These are phyloP conservation scores for Anniella stebbinsi DNA, from an alignment of 2,797 vertebrate species.

Conservation along the genomic window DNA sequence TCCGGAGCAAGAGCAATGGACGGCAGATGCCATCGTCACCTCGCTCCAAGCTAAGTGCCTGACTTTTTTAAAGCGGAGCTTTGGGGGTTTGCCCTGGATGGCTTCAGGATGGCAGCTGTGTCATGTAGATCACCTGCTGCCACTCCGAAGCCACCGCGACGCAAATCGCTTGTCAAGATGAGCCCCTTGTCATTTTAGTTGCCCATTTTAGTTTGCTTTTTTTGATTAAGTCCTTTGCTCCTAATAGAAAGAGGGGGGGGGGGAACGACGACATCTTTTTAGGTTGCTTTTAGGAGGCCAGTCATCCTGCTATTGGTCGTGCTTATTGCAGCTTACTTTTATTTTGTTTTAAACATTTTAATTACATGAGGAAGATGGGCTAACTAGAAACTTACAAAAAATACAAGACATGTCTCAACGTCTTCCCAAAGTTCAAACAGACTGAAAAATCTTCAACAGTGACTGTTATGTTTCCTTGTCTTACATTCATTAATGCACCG, in stretches of 20 bases:
- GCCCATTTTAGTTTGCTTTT: too few relatives aligned
- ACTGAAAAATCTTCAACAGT: background rate
- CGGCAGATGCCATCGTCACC: too few relatives aligned
- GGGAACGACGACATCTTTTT: background rate
- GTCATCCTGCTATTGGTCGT: background rate
- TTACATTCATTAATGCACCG: background rate
- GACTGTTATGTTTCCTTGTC: background rate
- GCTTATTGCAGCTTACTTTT: background rate
- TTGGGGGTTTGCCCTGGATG: too few relatives aligned
- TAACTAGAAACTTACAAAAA: background rate
- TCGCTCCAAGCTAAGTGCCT: too few relatives aligned
- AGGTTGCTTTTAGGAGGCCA: background rate
- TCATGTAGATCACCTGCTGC: too few relatives aligned
- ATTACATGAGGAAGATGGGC: background rate
- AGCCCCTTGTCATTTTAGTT: too few relatives aligned
- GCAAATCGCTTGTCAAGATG: too few relatives aligned
- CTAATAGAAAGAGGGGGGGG: background rate
- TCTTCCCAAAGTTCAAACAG: background rate
- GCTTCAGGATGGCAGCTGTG: too few relatives aligned
- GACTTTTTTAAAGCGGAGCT: too few relatives aligned
- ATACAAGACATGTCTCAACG: background rate
- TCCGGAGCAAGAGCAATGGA: too few relatives aligned
- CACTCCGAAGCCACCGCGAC: too few relatives aligned
- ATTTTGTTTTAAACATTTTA: background rate
- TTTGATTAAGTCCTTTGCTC: background rate